Percentiles rank a stretch among this genome's conserved stretches.
Evolutionary conservation across 2,113 vertebrate species (phyloP).

Genomic region (Hypanus sabinus): DNA sequence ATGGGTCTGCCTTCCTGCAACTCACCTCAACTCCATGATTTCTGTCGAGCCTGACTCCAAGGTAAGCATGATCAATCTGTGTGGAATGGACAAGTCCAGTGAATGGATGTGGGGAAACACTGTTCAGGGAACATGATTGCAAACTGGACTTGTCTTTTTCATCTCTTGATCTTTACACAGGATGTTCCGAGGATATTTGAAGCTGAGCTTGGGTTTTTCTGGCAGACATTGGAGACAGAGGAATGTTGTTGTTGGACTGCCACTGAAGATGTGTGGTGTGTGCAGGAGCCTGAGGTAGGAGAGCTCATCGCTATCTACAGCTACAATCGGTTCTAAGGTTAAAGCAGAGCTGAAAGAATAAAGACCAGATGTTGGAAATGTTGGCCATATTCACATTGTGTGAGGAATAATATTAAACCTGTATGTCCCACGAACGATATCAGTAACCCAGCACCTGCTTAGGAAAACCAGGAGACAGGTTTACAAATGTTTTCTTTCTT

Average conservation of each 20-base stretch:
- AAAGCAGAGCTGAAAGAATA: neutral
- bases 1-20: constrained; percentile 46
- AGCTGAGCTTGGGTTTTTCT: constrained; percentile 55
- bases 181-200: constrained; percentile 52
- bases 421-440: neutral
- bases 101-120: neutral
- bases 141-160: neutral
- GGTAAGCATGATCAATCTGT: constrained; percentile 43
- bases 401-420: neutral
- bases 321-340: neutral
- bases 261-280: constrained; percentile 43
- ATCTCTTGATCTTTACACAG: constrained; percentile 45
- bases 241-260: constrained; percentile 50
- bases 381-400: neutral
- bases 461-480: neutral
- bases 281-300: constrained; percentile 36
- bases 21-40: constrained; percentile 48
- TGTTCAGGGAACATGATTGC: neutral
- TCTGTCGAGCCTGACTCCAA: constrained; percentile 49
- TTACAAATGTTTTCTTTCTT: neutral
- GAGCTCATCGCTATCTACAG: neutral
- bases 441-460: neutral
- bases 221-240: constrained; percentile 59
- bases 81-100: neutral
- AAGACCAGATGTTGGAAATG: neutral